Evolutionary conservation across 1,140 invertebrate species (phyloP), one percentile per base, ranked within the genome.

Genomic region (Nymphalis io): DNA sequence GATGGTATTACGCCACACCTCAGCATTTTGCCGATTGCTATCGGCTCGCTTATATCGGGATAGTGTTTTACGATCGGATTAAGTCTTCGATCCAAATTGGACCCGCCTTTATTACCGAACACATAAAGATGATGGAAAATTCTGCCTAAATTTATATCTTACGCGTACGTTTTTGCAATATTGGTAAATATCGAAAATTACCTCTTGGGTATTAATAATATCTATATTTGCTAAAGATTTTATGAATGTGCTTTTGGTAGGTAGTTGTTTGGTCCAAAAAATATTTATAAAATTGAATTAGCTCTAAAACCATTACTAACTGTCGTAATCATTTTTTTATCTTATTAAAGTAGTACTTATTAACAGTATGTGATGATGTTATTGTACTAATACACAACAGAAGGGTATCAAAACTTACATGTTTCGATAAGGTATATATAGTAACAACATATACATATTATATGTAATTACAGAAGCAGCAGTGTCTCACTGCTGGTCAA

Each of bases 21-120:
- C 62, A 62, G 68, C 48, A 65, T 65, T 69, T 63, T 27, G 59
- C 44, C 62, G 63, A 72, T 70, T 62, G 67, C 59, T 70, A 73
- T 73, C 59, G 46, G 51, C 65, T 75, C 57, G 63, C 72, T 72
- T 80, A 77, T 80, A 75, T 78, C 68, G 61, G 68, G 66, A 75
- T 74, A 74, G 73, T 69, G 71, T 76, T 80, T 80, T 78, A 78
- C 69, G 75, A 74, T 42, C 73, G 67, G 69, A 77, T 77, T 77
- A 80, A 72, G 75, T 65, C 73, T 69, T 65, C 71, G 73, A 64
- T 64, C 73, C 65, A 68, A 78, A 78, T 78, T 70, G 71, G 74
- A 60, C 67, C 68, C 69, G 64, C 68, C 69, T 77, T 79, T 77
- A 75, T 79, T 79, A 68, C 77, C 64, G 6, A 48, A 68, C 65